Evolutionary conservation across 2,888 invertebrate genomes (phyloP).

Genomic region (Watsonalla binaria): DNA sequence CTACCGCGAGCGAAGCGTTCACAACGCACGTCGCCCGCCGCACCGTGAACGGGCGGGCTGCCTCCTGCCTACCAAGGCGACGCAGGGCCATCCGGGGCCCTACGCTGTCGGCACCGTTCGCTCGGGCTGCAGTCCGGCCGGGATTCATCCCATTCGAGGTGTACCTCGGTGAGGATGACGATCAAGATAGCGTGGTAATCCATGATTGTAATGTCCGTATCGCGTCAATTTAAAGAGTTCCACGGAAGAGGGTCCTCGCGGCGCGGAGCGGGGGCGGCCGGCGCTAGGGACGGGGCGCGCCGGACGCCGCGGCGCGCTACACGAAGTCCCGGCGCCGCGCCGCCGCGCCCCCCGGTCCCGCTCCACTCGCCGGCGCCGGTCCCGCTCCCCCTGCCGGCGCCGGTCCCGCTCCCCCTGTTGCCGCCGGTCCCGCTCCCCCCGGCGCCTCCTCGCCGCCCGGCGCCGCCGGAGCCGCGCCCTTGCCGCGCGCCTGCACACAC

Average conservation of each 20-base stretch:
- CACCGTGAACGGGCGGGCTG: no score
- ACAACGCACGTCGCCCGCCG: no score
- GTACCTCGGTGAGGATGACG: no score
- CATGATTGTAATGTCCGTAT: no score
- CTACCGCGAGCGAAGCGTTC: no score
- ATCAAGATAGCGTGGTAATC: no score
- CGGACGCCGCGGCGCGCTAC: slow-evolving; percentile 51
- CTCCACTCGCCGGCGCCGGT: slow-evolving; percentile 13
- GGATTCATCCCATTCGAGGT: no score
- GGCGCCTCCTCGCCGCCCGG: slow-evolving; percentile 24
- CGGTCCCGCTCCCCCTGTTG: slow-evolving; percentile 14
- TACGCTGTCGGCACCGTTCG: not conserved
- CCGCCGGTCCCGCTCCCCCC: slow-evolving; percentile 21
- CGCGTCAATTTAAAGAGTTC: no score
- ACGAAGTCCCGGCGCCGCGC: slow-evolving; percentile 42
- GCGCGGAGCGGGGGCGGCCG: slow-evolving; percentile 8
- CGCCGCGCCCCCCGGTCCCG: slow-evolving; percentile 21
- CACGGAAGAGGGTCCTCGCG: slow-evolving; percentile 3
- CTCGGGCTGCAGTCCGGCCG: no score
- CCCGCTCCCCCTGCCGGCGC: slow-evolving; percentile 8
- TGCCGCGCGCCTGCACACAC: slow-evolving; percentile 51
- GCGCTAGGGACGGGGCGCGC: slow-evolving; percentile 26
- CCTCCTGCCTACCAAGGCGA: not conserved
- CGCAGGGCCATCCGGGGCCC: slow-evolving; percentile 4
- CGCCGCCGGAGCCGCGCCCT: slow-evolving; percentile 57